Percentiles rank a stretch among this genome's conserved stretches.
These are phyloP conservation scores for Hyles euphorbiae DNA, from an alignment of 1,140 invertebrate genomes.

Conservation along the genomic window DNA sequence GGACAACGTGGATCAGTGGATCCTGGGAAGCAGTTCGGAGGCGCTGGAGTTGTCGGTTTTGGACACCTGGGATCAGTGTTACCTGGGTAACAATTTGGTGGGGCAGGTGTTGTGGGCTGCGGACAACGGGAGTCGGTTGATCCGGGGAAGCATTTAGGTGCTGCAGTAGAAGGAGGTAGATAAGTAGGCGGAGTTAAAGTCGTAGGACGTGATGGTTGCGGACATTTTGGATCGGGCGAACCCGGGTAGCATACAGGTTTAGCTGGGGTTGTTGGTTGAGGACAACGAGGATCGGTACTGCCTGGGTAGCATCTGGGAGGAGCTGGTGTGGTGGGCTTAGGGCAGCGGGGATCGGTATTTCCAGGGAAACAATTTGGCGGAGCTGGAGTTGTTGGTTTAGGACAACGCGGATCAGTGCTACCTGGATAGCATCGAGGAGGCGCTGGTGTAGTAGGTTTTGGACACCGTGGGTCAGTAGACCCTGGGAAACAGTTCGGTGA, in stretches of 20 bases:
- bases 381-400: slow-evolving; percentile 31
- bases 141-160: slow-evolving; percentile 9
- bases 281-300: slow-evolving; percentile 59
- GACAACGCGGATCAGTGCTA: slow-evolving; percentile 63
- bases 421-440: slow-evolving; percentile 46
- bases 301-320: slow-evolving; percentile 62
- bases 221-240: slow-evolving; percentile 9
- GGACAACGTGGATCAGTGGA: slow-evolving; percentile 63
- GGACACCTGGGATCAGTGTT: slow-evolving; percentile 59
- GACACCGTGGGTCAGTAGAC: slow-evolving; percentile 63
- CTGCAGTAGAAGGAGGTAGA: too few relatives aligned
- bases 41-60: slow-evolving; percentile 28
- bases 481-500: slow-evolving; percentile 46
- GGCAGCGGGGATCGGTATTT: slow-evolving; percentile 52
- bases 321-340: slow-evolving; percentile 35
- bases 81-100: slow-evolving; percentile 39
- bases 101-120: slow-evolving; percentile 26
- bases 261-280: slow-evolving; percentile 30
- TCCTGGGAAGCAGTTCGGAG: slow-evolving; percentile 61
- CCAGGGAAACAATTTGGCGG: slow-evolving; percentile 60
- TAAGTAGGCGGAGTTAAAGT: too few relatives aligned
- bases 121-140: slow-evolving; percentile 12
- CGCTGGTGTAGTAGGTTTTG: slow-evolving; percentile 29
- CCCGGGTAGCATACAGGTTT: slow-evolving; percentile 55
- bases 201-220: slow-evolving; percentile 6